Evolutionary conservation across 2,888 invertebrate species (phyloP), one percentile per base, ranked within the genome.

Genomic region (Acanthosoma haemorrhoidale): DNA sequence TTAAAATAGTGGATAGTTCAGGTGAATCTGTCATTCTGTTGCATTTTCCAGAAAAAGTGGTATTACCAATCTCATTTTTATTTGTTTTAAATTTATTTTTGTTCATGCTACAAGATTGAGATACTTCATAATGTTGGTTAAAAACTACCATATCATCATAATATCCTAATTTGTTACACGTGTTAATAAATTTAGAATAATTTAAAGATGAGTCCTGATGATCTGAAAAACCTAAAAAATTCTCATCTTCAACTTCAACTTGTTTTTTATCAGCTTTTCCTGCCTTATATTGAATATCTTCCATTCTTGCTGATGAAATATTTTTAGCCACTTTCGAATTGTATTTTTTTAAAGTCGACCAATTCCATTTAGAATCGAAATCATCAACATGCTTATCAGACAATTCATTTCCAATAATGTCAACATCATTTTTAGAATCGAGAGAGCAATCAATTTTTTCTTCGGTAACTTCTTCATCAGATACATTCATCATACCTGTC

Each of bases 71-170:
- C n/a, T n/a, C n/a, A n/a, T n/a, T n/a, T n/a, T n/a, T n/a, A n/a
- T n/a, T n/a, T n/a, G n/a, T n/a, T n/a, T n/a, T n/a, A n/a, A n/a
- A n/a, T n/a, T n/a, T n/a, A n/a, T n/a, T n/a, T n/a, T n/a, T n/a
- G n/a, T n/a, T n/a, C n/a, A n/a, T n/a, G n/a, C n/a, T n/a, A n/a
- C n/a, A n/a, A n/a, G n/a, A n/a, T n/a, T n/a, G n/a, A n/a, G n/a
- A n/a, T n/a, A 51, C n/a, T 25, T 51, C 51, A 51, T 51, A 51
- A 25, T 51, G 51, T 8, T 51, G 51, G 29, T 51, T 51, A 25
- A 51, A 51, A 51, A 51, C 29, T 2, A 51, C 51, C 51, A 51
- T 51, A n/a, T 51, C 51, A 51, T 51, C 51, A 25, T 51, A 51
- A 51, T 51, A 51, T 25, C 51, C 51, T 25, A 51, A 25, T 29